Evolutionary conservation across 2,113 vertebrate species (phyloP).

Genomic region (Pseudorasbora parva): DNA sequence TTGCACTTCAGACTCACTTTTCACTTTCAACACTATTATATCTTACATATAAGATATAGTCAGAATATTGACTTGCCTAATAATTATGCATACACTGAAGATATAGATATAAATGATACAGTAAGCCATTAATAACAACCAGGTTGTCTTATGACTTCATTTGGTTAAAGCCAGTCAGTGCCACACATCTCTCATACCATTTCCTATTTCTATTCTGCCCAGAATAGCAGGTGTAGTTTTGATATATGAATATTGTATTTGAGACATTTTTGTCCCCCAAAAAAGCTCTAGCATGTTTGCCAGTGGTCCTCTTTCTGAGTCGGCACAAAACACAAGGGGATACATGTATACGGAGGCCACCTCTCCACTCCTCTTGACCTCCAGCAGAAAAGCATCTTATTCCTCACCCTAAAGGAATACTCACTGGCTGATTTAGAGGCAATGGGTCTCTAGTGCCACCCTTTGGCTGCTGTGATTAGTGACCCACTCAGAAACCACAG

Average conservation of each 20-base stretch:
- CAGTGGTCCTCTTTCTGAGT: slow-evolving; percentile 17
- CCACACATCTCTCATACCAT: not conserved
- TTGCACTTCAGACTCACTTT: too few species aligned
- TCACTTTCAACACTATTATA: too few species aligned
- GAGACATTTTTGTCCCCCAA: not conserved
- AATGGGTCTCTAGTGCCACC: slow-evolving; percentile 71
- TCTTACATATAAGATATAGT: too few species aligned
- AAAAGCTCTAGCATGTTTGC: not conserved
- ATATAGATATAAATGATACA: not conserved
- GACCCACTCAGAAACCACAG: not conserved
- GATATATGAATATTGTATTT: not conserved
- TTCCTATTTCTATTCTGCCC: not conserved
- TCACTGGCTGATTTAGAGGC: slow-evolving; percentile 51
- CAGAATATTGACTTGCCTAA: too few species aligned
- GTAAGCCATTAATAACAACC: not conserved
- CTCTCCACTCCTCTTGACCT: slow-evolving; percentile 51
- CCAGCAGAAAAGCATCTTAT: slow-evolving; percentile 48
- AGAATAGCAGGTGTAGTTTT: not conserved
- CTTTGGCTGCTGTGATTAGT: slow-evolving; percentile 36
- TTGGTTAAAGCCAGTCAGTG: not conserved
- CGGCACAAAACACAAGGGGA: slow-evolving; percentile 20
- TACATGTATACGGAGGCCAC: slow-evolving; percentile 8
- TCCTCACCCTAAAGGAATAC: not conserved
- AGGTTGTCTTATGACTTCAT: not conserved
- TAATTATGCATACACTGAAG: not conserved